These are phyloP conservation scores for Pandemis corylana DNA, from an alignment of 2,888 invertebrate genomes.

Conservation along the genomic window DNA sequence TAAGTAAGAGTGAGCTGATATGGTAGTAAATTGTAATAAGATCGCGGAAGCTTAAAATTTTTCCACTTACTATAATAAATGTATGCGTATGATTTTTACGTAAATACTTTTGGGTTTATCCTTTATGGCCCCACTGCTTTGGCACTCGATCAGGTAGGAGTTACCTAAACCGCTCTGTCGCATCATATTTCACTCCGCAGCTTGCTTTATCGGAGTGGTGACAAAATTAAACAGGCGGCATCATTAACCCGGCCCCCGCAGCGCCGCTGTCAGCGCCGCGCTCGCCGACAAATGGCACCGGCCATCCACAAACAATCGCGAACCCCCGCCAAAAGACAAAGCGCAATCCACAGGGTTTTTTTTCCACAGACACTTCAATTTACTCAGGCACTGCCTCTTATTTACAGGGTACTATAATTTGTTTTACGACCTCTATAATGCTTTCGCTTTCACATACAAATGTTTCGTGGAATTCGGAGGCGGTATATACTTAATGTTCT, in stretches of 20 bases:
- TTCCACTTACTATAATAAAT: too few species aligned
- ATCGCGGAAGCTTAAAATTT: too few species aligned
- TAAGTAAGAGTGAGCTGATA: too few species aligned
- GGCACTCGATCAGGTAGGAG: not conserved
- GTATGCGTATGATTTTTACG: too few species aligned
- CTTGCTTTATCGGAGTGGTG: constrained; percentile 11
- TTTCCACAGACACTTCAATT: not conserved
- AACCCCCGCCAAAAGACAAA: not conserved
- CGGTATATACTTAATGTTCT: constrained; percentile 4
- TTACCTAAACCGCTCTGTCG: not conserved
- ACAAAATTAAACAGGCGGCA: constrained; percentile 10
- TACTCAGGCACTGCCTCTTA: constrained; percentile 2
- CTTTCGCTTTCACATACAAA: constrained; percentile 7
- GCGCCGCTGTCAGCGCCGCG: not conserved
- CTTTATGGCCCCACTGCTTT: not conserved
- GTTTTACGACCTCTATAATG: constrained; percentile 12
- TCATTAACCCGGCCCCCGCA: not conserved
- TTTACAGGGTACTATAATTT: constrained; percentile 11
- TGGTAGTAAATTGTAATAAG: too few species aligned
- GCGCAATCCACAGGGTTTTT: not conserved
- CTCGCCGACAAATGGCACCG: constrained; percentile 1
- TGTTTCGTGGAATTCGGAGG: constrained; percentile 5
- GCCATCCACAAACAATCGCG: constrained; percentile 6
- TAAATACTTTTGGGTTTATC: not conserved
- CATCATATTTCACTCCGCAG: not conserved